Base-by-base conservation (phyloP, 2,888 invertebrate genomes). In the Lithosia quadra region DNA sequence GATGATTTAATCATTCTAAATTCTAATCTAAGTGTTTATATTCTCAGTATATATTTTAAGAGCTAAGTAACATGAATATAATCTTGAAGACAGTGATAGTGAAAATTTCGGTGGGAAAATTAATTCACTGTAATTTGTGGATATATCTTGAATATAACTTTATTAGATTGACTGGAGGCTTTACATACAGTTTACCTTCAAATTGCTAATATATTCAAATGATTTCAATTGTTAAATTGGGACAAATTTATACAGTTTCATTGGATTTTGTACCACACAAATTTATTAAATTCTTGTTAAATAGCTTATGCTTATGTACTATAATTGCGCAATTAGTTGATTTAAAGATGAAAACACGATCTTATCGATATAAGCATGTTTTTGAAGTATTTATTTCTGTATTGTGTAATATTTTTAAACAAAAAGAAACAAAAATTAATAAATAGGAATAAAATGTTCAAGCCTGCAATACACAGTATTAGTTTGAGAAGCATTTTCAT, bases 131-230 rank as follows among this genome's bases (percentile, higher is more conserved):
- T 43, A 43, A 55, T 65, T 56, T 34, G 10, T 36, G 22, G n/a
- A 57, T 67, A 43, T 62, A 8, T 18, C n/a, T 43, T 36, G 24
- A 56, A 69, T 65, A n/a, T 64, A 62, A 61, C 24, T 24, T 74
- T 75, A 77, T 77, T 77, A 66, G 62, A 77, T 79, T 76, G 64
- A 56, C 62, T 58, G 39, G 65, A 74, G 68, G 53, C 69, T 9
- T 58, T 58, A 72, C 72, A 67, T 75, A 65, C 71, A 64, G 71
- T 69, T 74, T 67, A 76, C 71, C 68, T 61, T 49, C 68, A 71
- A 69, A 77, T 77, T 75, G 71, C 70, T 84, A 76, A 84, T 83
- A 75, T 84, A 84, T 86, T 84, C 81, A 81, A 84, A 85, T 84
- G 80, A 79, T 77, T 80, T 74, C 75, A 73, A 79, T 74, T 80